phyloP scores from a whole-genome alignment of 2,797 vertebrate genomes.

The Sus cebifrons region DNA sequence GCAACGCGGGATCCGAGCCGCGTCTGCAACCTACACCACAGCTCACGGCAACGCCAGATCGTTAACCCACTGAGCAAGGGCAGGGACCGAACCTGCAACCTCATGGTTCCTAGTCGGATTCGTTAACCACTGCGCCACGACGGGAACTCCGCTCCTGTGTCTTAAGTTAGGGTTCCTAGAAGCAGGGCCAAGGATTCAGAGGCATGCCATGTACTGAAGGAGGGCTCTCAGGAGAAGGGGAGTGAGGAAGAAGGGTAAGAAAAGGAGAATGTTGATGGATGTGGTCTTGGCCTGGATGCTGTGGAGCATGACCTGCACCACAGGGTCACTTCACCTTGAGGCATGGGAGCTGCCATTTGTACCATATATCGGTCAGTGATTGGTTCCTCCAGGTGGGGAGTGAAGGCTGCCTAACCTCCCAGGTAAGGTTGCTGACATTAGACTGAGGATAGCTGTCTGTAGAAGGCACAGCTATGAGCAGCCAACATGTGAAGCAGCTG shows the following conservation, averaged over 20 bases:
- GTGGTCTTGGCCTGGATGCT: not conserved
- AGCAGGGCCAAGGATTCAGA: no score
- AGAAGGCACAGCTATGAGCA: not conserved
- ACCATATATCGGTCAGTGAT: not conserved
- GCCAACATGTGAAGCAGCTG: not conserved
- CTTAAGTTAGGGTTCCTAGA: not conserved
- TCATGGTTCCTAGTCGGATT: no score
- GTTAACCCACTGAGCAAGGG: no score
- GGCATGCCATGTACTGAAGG: accelerated
- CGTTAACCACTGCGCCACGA: no score
- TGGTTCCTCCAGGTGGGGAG: accelerated
- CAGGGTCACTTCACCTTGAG: not conserved
- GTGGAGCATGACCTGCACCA: not conserved
- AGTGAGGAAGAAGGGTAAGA: not conserved
- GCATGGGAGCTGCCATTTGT: accelerated
- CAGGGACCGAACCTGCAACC: no score
- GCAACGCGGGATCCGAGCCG: no score
- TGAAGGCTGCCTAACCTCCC: not conserved
- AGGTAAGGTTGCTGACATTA: not conserved
- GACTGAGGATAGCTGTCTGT: not conserved
- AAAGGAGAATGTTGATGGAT: accelerated
- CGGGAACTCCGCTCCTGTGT: not conserved
- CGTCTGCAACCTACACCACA: no score
- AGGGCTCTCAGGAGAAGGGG: not conserved
- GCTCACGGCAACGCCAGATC: no score